Conservation (phyloP, 2,888 invertebrate species). For the Caenorhabditis drosophilae region DNA sequence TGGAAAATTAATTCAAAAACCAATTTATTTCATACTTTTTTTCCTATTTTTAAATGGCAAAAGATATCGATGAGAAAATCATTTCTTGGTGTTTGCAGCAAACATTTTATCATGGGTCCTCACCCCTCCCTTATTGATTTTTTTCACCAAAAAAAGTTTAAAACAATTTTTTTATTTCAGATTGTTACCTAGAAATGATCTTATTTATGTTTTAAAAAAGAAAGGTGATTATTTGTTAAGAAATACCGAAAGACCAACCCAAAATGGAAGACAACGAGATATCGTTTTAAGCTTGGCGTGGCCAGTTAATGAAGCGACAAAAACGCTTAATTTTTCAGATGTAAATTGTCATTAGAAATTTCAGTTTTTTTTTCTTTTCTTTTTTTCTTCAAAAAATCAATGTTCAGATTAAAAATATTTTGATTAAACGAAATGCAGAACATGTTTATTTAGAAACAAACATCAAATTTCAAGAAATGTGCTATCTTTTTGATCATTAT, state of each 20-base stretch:
- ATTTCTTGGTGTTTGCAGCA: not conserved
- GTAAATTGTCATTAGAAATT: constrained; percentile 9
- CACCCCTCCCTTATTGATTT: not conserved
- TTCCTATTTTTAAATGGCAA: too few species aligned
- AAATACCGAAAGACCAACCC: constrained; percentile 3
- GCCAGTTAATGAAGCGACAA: not conserved
- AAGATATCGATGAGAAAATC: not conserved
- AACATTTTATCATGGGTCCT: constrained; percentile 6
- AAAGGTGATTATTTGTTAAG: constrained; percentile 5
- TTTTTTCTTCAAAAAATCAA: not conserved
- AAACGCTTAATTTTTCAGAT: constrained; percentile 5
- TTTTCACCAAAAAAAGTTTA: too few species aligned
- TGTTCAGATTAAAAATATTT: constrained; percentile 24
- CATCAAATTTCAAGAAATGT: constrained; percentile 8
- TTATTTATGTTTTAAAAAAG: constrained; percentile 4
- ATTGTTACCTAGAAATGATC: constrained; percentile 6
- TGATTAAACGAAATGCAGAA: constrained; percentile 13
- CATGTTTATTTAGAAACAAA: constrained; percentile 8
- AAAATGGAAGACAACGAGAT: constrained; percentile 6
- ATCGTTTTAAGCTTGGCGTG: constrained; percentile 24
- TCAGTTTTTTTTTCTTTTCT: too few species aligned
- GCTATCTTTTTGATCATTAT: constrained; percentile 8
- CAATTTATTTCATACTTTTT: too few species aligned
- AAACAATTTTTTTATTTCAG: not conserved
- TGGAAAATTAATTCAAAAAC: too few species aligned